A percentile compares a stretch with the other conserved stretches of the same genome.
Conservation (phyloP, 2,113 vertebrate species). For the Lasiurus borealis region DNA sequence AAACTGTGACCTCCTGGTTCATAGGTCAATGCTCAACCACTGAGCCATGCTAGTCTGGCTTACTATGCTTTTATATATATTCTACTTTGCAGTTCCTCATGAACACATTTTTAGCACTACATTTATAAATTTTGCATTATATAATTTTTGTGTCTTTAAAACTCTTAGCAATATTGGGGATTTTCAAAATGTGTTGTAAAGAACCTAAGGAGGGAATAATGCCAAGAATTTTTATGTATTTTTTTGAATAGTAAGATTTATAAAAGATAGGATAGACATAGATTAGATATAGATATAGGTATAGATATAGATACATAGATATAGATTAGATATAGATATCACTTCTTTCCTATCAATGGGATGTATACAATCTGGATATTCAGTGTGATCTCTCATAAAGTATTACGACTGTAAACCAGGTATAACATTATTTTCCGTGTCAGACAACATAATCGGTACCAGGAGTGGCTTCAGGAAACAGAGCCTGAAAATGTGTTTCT, state of each 20-base stretch:
- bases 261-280: background rate
- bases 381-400: slow-evolving; percentile 1
- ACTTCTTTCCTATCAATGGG: background rate
- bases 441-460: slow-evolving; percentile 56
- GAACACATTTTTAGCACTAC: background rate
- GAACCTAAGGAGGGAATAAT: background rate
- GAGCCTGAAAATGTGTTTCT: slow-evolving; percentile 50
- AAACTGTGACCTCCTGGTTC: too few relatives aligned
- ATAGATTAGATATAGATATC: background rate
- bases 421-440: slow-evolving; percentile 23
- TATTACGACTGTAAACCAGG: slow-evolving; percentile 24
- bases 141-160: slow-evolving; percentile 43
- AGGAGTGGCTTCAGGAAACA: slow-evolving; percentile 60
- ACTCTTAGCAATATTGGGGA: background rate
- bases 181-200: slow-evolving; percentile 53
- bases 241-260: slow-evolving; percentile 49
- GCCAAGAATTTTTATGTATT: slow-evolving; percentile 3
- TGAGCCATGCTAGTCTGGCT: background rate
- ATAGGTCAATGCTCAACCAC: too few relatives aligned
- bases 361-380: slow-evolving; percentile 35
- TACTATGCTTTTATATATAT: background rate
- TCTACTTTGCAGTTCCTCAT: background rate
- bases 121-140: slow-evolving; percentile 28
- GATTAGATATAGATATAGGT: too few relatives aligned
- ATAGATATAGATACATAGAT: too few relatives aligned